These are phyloP conservation scores for Scaptomyza tumidula DNA, from an alignment of 2,888 invertebrate species.

Conservation along the genomic window DNA sequence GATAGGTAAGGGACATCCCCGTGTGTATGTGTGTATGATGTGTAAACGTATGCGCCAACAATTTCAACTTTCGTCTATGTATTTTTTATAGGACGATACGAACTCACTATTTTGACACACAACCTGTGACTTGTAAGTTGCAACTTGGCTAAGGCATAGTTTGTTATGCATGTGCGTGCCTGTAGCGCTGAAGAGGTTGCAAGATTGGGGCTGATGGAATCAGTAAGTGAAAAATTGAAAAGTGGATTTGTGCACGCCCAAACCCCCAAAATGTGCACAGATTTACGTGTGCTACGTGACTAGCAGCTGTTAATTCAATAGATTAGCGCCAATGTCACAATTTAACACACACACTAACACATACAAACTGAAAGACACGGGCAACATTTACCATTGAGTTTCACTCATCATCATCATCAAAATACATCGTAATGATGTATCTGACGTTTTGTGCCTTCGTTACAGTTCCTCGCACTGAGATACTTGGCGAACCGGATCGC, in stretches of 20 bases:
- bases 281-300: constrained; percentile 78
- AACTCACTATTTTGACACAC: constrained; percentile 66
- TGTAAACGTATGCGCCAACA: constrained; percentile 61
- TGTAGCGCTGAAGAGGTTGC: constrained; percentile 13
- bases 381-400: constrained; percentile 27
- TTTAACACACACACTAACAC: constrained; percentile 40
- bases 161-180: constrained; percentile 72
- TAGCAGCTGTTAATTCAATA: constrained; percentile 79
- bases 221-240: constrained; percentile 80
- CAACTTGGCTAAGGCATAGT: constrained; percentile 59
- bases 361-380: constrained; percentile 19
- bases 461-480: constrained; percentile 96
- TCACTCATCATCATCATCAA: constrained; percentile 11
- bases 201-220: constrained; percentile 30
- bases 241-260: constrained; percentile 61
- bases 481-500: constrained; percentile 94
- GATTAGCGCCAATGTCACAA: constrained; percentile 76
- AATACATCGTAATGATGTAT: constrained; percentile 1
- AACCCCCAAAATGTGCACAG: constrained; percentile 56
- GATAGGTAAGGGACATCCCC: background rate
- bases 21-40: constrained; percentile 32
- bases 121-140: constrained; percentile 48
- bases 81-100: constrained; percentile 48
- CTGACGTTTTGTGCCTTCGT: constrained; percentile 40
- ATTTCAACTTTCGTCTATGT: constrained; percentile 53